Evolutionary conservation across 2,113 vertebrate genomes (phyloP), one percentile per base, ranked within the genome.

Genomic region (Phyllostomus hastatus): DNA sequence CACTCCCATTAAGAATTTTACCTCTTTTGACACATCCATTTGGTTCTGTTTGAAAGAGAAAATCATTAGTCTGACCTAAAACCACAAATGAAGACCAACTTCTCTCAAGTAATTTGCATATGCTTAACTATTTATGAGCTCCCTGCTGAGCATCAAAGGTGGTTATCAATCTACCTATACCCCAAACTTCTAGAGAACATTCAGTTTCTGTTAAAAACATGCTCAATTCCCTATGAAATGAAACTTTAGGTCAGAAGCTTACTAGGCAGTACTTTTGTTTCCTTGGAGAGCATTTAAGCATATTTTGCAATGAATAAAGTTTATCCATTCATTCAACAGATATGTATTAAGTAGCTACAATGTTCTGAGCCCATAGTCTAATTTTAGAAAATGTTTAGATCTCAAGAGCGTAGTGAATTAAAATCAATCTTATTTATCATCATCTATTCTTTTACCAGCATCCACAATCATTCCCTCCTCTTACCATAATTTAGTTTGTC

Each of bases 1-100:
- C 98, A 98, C 97, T 98, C 97, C 98, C 98, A 99, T 99, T 99
- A 99, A 98, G 98, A 99, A 99, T 98, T 98, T 98, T 99, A 98
- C 98, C 98, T 98, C 98, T 98, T 98, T 98, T 98, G 98, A 98
- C 98, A 98, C 97, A 98, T 99, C 97, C 98, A 97, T 98, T 98
- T 98, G 98, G 98, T 99, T 98, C 97, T 99, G 92, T 98, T 98
- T 98, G 97, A 98, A 98, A 97, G 97, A 97, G 97, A 98, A 98
- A 98, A 99, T 99, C 96, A 98, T 99, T 98, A 98, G 97, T 98
- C 98, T 99, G 98, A 99, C 98, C 98, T 98, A 98, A 98, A 97
- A 98, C 93, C 98, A 98, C 95, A 98, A 98, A 98, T 97, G 97
- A 98, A 98, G 95, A 98, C 97, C 97, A 96, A 98, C 94, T 97